Percentiles rank a stretch among this genome's conserved stretches.
Evolutionary conservation across 2,113 vertebrate genomes (phyloP).

Genomic region (Meriones unguiculatus): DNA sequence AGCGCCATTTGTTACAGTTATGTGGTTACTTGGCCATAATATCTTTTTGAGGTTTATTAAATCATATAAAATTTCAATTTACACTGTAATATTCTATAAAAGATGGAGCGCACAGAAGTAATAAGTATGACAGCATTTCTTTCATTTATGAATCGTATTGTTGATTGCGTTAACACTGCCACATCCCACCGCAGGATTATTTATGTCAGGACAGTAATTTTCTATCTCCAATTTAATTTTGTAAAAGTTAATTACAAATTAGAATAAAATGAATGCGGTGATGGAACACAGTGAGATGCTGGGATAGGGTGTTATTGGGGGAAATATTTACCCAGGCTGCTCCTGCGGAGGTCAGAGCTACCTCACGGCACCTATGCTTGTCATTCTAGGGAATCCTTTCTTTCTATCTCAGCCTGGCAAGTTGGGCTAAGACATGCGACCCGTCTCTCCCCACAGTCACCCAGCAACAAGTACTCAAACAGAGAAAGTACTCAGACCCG

Average conservation of each 20-base stretch:
- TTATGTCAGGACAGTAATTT: constrained; percentile 85
- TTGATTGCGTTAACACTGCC: constrained; percentile 85
- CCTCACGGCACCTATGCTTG: accelerated
- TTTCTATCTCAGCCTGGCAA: background rate
- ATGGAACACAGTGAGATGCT: constrained; percentile 81
- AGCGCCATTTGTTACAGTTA: constrained; percentile 84
- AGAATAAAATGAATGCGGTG: constrained; percentile 85
- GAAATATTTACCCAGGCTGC: constrained; percentile 17
- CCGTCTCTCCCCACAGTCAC: background rate
- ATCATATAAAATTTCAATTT: constrained; percentile 90
- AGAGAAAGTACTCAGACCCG: background rate
- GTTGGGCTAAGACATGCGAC: background rate
- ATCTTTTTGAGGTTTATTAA: constrained; percentile 89
- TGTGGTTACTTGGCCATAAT: constrained; percentile 86
- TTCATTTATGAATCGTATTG: constrained; percentile 83
- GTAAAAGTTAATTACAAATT: constrained; percentile 88
- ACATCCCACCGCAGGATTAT: constrained; percentile 84
- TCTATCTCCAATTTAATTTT: constrained; percentile 87
- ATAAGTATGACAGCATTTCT: constrained; percentile 86
- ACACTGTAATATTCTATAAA: constrained; percentile 86
- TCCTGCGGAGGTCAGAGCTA: constrained; percentile 49
- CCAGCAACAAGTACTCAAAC: background rate
- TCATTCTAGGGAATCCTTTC: background rate
- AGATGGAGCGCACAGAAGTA: constrained; percentile 85
- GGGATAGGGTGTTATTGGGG: constrained; percentile 69